Base-by-base conservation (phyloP, 2,888 invertebrate genomes). In the Galerucella calmariensis region DNA sequence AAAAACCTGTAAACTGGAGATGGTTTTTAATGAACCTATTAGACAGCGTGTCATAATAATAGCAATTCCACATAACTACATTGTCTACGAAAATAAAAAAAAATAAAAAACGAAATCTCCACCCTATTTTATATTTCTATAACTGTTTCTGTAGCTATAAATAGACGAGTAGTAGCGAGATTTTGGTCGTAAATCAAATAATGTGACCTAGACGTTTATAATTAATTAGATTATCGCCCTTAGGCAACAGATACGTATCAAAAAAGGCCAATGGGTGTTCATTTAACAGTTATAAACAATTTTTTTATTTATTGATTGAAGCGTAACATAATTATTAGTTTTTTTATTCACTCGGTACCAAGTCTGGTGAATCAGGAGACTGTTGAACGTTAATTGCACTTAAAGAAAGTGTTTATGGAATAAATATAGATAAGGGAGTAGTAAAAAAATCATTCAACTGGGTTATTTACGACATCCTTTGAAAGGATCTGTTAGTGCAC, bases 71-170 rank as follows among this genome's bases (percentile, higher is more conserved):
- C 48, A 14, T 48, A 48, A 48, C 20, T 3, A 56, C 11, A 56
- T 20, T 8, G 53, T 56, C 56, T 56, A 56, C 10, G 10, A 2
- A 9, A n/a, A 20, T 20, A 20, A 56, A 56, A 56, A 56, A 56
- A 20, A n/a, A n/a, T n/a, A n/a, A n/a, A n/a, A n/a, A 46, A 53
- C 53, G 53, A 53, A 56, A 56, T 56, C 56, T 56, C 56, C 56
- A 20, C 56, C 20, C 20, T 20, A n/a, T 56, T 56, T 56, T 56
- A 20, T 20, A 56, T 56, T 56, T 20, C 20, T 56, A 10, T 56
- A 20, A 56, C 16, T 56, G 20, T 56, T 20, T 20, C 56, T 56
- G 3, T 56, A 56, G 56, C 56, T 56, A 56, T 56, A 56, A 56
- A 56, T 56, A 56, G 56, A 10, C 48, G 48, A 14, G 56, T 9